These are phyloP conservation scores for Hydractinia symbiolongicarpus DNA, from an alignment of 30 jellyfish, hydroid and myxozoan genomes.

Conservation along the genomic window DNA sequence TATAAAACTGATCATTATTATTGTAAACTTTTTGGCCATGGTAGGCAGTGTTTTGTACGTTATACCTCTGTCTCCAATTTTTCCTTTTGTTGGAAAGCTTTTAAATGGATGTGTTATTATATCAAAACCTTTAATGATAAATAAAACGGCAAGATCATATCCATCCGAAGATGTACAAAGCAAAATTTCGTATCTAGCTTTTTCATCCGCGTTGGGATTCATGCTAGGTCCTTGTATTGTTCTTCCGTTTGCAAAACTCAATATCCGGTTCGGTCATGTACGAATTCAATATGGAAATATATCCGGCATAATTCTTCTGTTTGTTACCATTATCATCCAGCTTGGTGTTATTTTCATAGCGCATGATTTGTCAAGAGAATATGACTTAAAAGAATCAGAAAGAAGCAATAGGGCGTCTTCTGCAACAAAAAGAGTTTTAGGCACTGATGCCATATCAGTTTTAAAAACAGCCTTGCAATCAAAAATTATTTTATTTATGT, in stretches of 20 bases:
- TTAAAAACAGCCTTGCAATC: no score
- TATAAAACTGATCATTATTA: no score
- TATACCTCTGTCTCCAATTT: no score
- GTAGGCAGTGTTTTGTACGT: no score
- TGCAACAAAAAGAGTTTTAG: no score
- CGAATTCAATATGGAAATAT: constrained; percentile 14
- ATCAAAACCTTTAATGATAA: constrained; percentile 1
- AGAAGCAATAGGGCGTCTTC: no score
- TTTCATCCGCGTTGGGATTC: constrained; percentile 22
- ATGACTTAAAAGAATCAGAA: background rate
- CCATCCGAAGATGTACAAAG: constrained; percentile 11
- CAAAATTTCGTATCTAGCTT: constrained; percentile 10
- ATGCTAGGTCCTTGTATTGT: constrained; percentile 25
- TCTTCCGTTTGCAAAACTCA: background rate
- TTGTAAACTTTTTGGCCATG: no score
- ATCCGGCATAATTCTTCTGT: constrained; percentile 28
- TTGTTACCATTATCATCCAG: background rate
- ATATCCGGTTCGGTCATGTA: constrained; percentile 26
- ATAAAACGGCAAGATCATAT: constrained; percentile 22
- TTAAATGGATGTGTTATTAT: no score
- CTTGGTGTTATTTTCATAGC: constrained; percentile 4
- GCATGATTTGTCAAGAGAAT: constrained; percentile 30
- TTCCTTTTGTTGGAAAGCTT: no score
- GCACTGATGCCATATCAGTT: no score
- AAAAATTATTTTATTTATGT: no score